Evolutionary conservation across 35 echinoderm and acorn worm genomes (phyloP), one percentile per base, ranked within the genome.

Genomic region (Antedon bifida): DNA sequence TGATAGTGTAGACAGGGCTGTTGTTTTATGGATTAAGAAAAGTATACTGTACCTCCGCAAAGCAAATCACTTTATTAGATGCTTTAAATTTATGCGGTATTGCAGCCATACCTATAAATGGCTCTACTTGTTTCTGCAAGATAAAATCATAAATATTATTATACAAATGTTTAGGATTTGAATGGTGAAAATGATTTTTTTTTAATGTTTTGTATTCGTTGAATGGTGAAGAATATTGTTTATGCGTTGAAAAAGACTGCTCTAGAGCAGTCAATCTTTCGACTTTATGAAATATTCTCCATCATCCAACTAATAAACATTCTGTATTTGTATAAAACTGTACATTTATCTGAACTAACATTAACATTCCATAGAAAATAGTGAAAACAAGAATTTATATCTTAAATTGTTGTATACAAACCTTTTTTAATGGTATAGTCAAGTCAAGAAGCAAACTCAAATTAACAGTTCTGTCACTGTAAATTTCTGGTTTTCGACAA

Each of bases 21-120:
- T n/a, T n/a, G n/a, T n/a, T n/a, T n/a, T n/a, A n/a, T n/a, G n/a
- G n/a, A n/a, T n/a, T n/a, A n/a, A n/a, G n/a, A n/a, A n/a, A 4
- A 42, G 4, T 42, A 39, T 33, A 86, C 92, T 91, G n/a, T 34
- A 96, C 93, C 86, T 91, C 84, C 75, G 89, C 89, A 86, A 96
- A 89, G 36, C 89, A 91, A 16, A 96, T n/a, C 19, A 96, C 76
- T 78, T 86, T 91, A 34, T 89, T 96, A 10, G 80, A 76, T 84
- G 74, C 44, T 42, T 79, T 82, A 73, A 91, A 91, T 31, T 39
- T 35, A 39, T 96, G 89, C 30, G 93, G 93, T 56, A 86, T 73
- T 28, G 84, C 75, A 7, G 89, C 46, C 51, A 91, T 79, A 39
- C 83, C 86, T 64, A 78, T 35, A 78, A 96, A 96, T 28, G 80